These are phyloP conservation scores for Channa maculata DNA, from an alignment of 2,113 vertebrate species.

Conservation along the genomic window DNA sequence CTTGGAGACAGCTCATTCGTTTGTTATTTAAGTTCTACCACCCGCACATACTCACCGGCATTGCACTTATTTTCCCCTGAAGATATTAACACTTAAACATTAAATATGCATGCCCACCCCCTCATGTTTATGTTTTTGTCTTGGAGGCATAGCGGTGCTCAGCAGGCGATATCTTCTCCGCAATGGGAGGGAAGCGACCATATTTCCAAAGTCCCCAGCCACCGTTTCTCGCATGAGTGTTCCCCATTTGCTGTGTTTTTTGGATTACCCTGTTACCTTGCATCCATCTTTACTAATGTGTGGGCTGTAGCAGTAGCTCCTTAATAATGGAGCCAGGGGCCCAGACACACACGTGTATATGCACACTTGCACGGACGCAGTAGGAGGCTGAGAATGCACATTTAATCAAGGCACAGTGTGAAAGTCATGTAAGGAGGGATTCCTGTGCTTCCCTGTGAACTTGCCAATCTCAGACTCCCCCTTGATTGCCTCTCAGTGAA, in stretches of 20 bases:
- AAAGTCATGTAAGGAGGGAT: conserved; percentile 72
- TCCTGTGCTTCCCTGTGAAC: conserved; percentile 64
- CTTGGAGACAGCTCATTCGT: conserved; percentile 69
- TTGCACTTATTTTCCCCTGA: conserved; percentile 59
- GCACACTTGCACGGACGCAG: conserved; percentile 21
- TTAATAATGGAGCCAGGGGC: conserved; percentile 12
- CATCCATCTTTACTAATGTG: conserved; percentile 39
- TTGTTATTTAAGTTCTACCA: conserved; percentile 67
- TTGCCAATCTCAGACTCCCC: conserved; percentile 21
- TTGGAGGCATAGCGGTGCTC: conserved; percentile 51
- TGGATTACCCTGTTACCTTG: conserved; percentile 20
- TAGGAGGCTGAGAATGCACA: conserved; percentile 68
- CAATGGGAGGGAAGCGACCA: conserved; percentile 13
- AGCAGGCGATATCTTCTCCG: conserved; percentile 33
- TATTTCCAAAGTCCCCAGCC: conserved; percentile 12
- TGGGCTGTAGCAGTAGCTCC: conserved; percentile 15
- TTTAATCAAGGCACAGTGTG: conserved; percentile 71
- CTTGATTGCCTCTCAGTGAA: conserved; percentile 27
- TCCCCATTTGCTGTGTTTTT: conserved; percentile 36
- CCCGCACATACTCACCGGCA: conserved; percentile 47
- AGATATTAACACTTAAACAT: conserved; percentile 74
- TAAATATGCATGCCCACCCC: conserved; percentile 77
- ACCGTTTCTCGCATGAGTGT: not conserved
- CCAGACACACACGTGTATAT: not conserved
- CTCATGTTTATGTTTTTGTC: conserved; percentile 74